phyloP scores from a whole-genome alignment of 2,797 vertebrate genomes.

The Naso thynnoides region DNA sequence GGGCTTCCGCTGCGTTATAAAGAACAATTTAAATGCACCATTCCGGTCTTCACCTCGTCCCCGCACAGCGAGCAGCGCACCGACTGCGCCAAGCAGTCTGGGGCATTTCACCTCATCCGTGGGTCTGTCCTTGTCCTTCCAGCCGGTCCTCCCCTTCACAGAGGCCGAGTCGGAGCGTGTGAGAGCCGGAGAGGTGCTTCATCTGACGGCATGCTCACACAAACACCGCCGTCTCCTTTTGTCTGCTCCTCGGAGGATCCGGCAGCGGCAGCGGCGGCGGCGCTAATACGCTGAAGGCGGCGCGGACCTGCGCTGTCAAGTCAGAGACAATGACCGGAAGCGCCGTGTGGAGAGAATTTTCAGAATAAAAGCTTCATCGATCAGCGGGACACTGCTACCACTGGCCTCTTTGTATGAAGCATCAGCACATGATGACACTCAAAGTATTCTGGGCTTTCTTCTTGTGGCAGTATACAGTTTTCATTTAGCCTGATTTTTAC shows the following conservation, averaged over 20 bases:
- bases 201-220: not conserved
- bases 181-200: not conserved
- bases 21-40: conserved; percentile 5
- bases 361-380: conserved; percentile 58
- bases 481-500: too few relatives aligned
- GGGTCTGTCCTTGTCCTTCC: not conserved
- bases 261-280: conserved; percentile 1
- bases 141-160: conserved; percentile 16
- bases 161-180: fast-evolving
- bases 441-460: too few relatives aligned
- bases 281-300: conserved; percentile 31
- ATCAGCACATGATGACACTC: too few relatives aligned
- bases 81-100: conserved; percentile 51
- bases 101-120: conserved; percentile 55
- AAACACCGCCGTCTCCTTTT: conserved; percentile 4
- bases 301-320: conserved; percentile 43
- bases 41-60: conserved; percentile 36
- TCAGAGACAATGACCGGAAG: not conserved
- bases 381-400: too few relatives aligned
- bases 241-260: conserved; percentile 30
- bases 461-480: too few relatives aligned
- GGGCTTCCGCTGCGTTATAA: not conserved
- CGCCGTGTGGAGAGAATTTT: fast-evolving
- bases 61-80: conserved; percentile 53
- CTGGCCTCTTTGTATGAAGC: too few relatives aligned